phyloP scores from a whole-genome alignment of 2,797 vertebrate species.

The Tinamus major region DNA sequence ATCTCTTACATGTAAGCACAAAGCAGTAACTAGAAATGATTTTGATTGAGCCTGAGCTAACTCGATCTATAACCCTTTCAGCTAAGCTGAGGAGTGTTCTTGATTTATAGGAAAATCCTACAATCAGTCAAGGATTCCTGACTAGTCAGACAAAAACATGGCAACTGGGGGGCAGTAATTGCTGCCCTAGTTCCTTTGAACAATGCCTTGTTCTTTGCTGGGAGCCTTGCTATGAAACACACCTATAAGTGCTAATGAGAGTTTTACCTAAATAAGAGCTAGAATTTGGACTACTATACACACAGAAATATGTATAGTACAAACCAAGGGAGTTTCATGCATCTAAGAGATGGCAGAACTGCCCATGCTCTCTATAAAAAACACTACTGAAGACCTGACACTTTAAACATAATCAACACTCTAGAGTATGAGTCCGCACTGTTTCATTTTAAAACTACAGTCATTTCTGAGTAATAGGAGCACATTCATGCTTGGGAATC shows the following conservation, averaged over 20 bases:
- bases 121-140: rapidly evolving
- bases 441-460: conserved; percentile 25
- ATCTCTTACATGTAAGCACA: background rate
- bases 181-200: rapidly evolving
- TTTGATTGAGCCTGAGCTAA: rapidly evolving
- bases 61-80: background rate
- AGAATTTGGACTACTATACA: background rate
- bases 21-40: background rate
- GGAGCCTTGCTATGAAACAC: rapidly evolving
- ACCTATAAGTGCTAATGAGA: background rate
- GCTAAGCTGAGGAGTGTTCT: rapidly evolving
- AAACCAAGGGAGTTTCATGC: background rate
- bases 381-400: rapidly evolving
- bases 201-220: background rate
- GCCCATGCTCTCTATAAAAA: rapidly evolving
- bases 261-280: background rate
- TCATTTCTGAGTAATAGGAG: background rate
- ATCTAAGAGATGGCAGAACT: rapidly evolving
- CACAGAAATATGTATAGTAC: background rate
- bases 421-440: background rate
- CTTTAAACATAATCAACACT: background rate
- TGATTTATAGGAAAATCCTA: background rate
- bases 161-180: background rate
- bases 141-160: background rate
- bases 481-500: background rate